A percentile compares a stretch with the other conserved stretches of the same genome.
Evolutionary conservation across 2,888 invertebrate species (phyloP).

Genomic region (Lycocerus yunnanus): DNA sequence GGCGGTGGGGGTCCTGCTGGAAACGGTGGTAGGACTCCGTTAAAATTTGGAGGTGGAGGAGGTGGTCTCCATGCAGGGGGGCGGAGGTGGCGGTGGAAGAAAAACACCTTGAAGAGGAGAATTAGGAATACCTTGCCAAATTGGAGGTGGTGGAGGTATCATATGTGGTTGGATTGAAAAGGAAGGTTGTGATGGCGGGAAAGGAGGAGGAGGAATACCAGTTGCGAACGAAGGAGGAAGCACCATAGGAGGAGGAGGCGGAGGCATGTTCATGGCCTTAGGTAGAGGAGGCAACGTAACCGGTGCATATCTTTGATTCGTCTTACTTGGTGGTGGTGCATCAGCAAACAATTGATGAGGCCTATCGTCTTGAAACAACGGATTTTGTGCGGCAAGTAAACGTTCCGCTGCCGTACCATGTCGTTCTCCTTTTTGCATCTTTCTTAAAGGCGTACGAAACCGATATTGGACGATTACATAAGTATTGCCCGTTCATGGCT

Average conservation of each 20-base stretch:
- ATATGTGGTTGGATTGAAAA: conserved; percentile 65
- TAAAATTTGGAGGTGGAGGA: conserved; percentile 62
- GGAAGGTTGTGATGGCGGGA: conserved; percentile 62
- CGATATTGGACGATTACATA: conserved; percentile 97
- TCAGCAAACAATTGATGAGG: conserved; percentile 95
- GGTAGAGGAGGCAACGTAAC: too few relatives aligned
- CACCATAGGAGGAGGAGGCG: conserved; percentile 71
- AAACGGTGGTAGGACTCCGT: conserved; percentile 61
- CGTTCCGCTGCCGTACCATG: conserved; percentile 98
- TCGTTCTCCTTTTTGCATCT: conserved; percentile 96
- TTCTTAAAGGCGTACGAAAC: conserved; percentile 99
- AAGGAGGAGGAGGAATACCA: conserved; percentile 67
- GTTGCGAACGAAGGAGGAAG: conserved; percentile 68
- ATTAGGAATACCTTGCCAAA: conserved; percentile 43
- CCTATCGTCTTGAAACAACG: conserved; percentile 92
- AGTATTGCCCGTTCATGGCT: conserved; percentile 99
- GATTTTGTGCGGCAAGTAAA: conserved; percentile 96
- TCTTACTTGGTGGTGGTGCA: conserved; percentile 75
- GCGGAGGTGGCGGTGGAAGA: conserved; percentile 62
- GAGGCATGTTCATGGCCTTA: too few relatives aligned
- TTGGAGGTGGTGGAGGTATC: conserved; percentile 52
- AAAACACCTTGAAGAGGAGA: conserved; percentile 54
- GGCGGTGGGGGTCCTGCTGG: conserved; percentile 75
- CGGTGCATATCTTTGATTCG: conserved; percentile 56
- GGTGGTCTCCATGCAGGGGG: conserved; percentile 57